Conservation (phyloP, 2,797 vertebrate genomes). For the Emys orbicularis region DNA sequence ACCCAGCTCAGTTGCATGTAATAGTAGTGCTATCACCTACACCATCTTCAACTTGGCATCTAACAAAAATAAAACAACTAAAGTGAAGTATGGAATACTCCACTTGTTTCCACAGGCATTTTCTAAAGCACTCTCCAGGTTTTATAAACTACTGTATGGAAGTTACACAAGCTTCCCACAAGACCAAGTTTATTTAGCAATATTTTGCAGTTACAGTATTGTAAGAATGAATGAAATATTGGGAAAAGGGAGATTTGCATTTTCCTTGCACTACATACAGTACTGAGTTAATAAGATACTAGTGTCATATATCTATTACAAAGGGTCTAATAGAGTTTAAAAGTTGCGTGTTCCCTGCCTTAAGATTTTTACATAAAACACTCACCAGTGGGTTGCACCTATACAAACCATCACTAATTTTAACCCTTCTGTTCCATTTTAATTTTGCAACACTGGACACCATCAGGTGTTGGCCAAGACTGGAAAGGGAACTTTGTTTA, state of each 20-base stretch:
- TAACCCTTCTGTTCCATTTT: not conserved
- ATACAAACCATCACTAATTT: not conserved
- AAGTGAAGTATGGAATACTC: too few species aligned
- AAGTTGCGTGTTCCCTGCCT: too few species aligned
- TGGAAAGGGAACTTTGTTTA: not conserved
- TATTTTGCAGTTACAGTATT: not conserved
- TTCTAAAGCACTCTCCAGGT: not conserved
- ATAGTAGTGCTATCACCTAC: not conserved
- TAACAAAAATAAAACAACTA: too few species aligned
- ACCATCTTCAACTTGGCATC: not conserved
- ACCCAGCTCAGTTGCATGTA: not conserved
- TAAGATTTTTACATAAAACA: too few species aligned
- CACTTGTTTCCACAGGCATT: too few species aligned
- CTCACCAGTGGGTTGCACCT: not conserved
- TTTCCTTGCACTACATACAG: not conserved
- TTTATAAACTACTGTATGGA: not conserved
- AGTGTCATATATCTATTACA: too few species aligned
- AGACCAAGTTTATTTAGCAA: not conserved
- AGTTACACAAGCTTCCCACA: not conserved
- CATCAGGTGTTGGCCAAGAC: not conserved
- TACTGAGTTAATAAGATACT: not conserved
- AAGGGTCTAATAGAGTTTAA: too few species aligned
- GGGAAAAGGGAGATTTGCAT: not conserved
- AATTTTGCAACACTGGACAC: not conserved
- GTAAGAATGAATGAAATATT: not conserved